These are phyloP conservation scores for Sepioteuthis lessoniana DNA, from an alignment of 2,888 invertebrate species.

Conservation along the genomic window DNA sequence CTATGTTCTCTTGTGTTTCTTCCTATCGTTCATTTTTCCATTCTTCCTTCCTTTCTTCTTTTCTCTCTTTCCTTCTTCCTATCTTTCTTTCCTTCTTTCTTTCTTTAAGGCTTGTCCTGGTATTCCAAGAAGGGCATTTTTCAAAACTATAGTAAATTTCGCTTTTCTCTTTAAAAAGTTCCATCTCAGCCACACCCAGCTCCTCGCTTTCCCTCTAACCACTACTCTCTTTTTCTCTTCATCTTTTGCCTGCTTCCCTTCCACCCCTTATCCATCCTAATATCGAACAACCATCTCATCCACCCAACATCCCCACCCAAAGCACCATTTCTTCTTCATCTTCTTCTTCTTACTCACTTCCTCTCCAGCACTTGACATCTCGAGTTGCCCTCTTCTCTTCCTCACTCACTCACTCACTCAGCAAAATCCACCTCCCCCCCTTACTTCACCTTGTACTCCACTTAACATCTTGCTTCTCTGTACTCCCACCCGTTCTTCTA, in stretches of 20 bases:
- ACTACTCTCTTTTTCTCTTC: background rate
- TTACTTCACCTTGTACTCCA: background rate
- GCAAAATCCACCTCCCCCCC: background rate
- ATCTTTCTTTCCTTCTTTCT: background rate
- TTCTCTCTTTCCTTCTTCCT: background rate
- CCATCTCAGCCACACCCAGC: background rate
- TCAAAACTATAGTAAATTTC: background rate
- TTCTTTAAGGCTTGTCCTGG: background rate
- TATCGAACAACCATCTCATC: background rate
- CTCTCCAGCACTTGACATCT: background rate
- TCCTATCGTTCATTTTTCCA: background rate
- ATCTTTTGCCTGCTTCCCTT: background rate
- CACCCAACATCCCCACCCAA: background rate
- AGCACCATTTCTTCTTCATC: background rate
- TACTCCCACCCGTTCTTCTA: background rate
- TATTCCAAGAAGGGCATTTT: background rate
- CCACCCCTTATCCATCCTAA: background rate
- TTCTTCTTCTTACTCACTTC: background rate
- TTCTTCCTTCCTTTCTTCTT: background rate
- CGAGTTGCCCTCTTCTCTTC: background rate
- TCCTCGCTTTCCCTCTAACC: background rate
- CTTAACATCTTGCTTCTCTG: background rate
- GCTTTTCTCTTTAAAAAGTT: background rate
- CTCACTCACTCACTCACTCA: background rate
- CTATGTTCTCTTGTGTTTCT: background rate